phyloP scores from a whole-genome alignment of 2,888 invertebrate species.

The Drosophila anceps region DNA sequence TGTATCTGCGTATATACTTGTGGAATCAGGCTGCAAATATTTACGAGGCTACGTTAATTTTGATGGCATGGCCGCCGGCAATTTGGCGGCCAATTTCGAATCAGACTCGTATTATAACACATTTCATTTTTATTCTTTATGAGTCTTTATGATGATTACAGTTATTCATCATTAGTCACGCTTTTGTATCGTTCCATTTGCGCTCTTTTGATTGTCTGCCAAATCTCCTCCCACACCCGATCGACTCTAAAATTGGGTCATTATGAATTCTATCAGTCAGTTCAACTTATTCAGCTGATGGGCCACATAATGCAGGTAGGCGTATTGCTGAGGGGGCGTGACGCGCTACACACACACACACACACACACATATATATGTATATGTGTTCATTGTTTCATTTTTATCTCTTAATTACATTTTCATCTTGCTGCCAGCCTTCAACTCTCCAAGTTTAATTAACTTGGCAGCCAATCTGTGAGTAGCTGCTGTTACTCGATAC shows the following conservation, averaged over 20 bases:
- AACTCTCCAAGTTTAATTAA: slow-evolving; percentile 70
- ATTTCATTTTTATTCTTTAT: slow-evolving; percentile 52
- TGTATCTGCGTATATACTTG: not conserved
- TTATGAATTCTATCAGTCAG: slow-evolving; percentile 48
- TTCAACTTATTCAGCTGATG: slow-evolving; percentile 22
- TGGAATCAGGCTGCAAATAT: slow-evolving; percentile 45
- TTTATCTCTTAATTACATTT: slow-evolving; percentile 77
- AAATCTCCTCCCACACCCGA: not conserved
- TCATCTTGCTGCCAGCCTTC: slow-evolving; percentile 61
- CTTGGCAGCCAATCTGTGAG: slow-evolving; percentile 51
- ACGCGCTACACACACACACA: not conserved
- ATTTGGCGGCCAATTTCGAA: slow-evolving; percentile 49
- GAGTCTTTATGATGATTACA: slow-evolving; percentile 66
- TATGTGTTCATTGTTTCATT: slow-evolving; percentile 60
- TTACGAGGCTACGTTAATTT: slow-evolving; percentile 73
- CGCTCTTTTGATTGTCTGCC: slow-evolving; percentile 1
- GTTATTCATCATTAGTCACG: slow-evolving; percentile 65
- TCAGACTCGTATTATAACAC: slow-evolving; percentile 28
- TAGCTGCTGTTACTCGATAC: slow-evolving; percentile 21
- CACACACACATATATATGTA: not conserved
- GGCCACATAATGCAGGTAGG: slow-evolving; percentile 31
- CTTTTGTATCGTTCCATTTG: slow-evolving; percentile 33
- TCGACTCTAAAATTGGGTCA: slow-evolving; percentile 30
- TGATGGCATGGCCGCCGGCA: slow-evolving; percentile 61
- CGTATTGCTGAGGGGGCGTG: slow-evolving; percentile 30